Conservation (phyloP, 2,888 invertebrate genomes). For the Eudasyphora cyanicolor region DNA sequence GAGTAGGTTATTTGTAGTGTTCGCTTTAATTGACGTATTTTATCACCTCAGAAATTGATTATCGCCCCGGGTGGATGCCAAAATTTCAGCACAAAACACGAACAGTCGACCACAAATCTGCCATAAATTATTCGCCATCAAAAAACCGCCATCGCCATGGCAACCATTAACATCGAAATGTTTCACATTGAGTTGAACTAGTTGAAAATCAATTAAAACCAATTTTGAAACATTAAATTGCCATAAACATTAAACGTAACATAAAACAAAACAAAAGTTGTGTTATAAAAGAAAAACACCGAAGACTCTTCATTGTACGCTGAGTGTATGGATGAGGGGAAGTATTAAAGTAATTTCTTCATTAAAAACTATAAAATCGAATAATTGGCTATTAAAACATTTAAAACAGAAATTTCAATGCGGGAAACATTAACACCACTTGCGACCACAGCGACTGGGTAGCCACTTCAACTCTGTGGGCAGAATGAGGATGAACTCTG, state of each 20-base stretch:
- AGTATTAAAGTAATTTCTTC: not conserved
- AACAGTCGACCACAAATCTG: not conserved
- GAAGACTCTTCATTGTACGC: no score
- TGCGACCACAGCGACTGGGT: not conserved
- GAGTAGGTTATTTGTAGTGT: not conserved
- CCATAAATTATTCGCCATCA: not conserved
- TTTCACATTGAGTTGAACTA: not conserved
- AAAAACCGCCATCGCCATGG: not conserved
- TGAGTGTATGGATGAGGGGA: not conserved
- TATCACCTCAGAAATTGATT: constrained; percentile 30
- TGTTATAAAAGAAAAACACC: not conserved
- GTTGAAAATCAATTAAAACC: not conserved
- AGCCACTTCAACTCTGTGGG: not conserved
- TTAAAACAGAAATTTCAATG: no score
- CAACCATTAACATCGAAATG: no score
- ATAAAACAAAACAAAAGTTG: not conserved
- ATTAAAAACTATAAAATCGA: not conserved
- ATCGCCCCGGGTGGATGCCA: not conserved
- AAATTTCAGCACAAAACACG: not conserved
- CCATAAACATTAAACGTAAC: not conserved
- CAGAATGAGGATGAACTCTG: not conserved
- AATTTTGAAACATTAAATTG: constrained; percentile 7
- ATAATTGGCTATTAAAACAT: not conserved
- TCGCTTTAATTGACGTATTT: constrained; percentile 24
- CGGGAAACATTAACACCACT: not conserved